Percentiles rank a stretch among this genome's conserved stretches.
Evolutionary conservation across 2,797 vertebrate genomes (phyloP).

Genomic region (Zonotrichia albicollis): DNA sequence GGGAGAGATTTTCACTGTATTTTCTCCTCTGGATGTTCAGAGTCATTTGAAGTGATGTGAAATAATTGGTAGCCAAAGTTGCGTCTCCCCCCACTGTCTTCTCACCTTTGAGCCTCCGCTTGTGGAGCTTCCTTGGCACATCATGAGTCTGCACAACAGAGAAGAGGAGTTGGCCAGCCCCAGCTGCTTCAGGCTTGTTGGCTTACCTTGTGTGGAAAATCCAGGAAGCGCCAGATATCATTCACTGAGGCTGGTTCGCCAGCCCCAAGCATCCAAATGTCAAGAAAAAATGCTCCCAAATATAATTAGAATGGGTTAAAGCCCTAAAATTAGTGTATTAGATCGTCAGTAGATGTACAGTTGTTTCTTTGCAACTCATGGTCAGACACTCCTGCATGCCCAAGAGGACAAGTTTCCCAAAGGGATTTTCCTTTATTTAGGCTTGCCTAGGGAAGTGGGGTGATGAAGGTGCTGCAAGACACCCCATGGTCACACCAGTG

Average conservation of each 20-base stretch:
- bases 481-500: neutral
- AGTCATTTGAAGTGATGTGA: neutral
- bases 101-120: neutral
- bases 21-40: neutral
- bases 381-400: too few relatives aligned
- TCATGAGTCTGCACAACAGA: neutral
- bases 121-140: neutral
- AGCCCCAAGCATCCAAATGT: neutral
- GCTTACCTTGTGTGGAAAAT: constrained; percentile 7
- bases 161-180: neutral
- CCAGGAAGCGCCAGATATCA: neutral
- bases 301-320: neutral
- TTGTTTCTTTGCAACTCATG: neutral
- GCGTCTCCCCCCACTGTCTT: neutral
- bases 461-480: neutral
- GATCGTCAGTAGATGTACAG: neutral
- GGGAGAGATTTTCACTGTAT: neutral
- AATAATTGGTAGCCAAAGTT: neutral
- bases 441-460: neutral
- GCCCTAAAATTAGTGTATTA: neutral
- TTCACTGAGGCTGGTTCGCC: neutral
- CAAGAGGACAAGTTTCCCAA: neutral
- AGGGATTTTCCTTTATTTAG: neutral
- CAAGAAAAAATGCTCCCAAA: neutral
- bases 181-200: neutral